These are phyloP conservation scores for Monodelphis domestica DNA, from an alignment of 2,797 vertebrate genomes.

Conservation along the genomic window DNA sequence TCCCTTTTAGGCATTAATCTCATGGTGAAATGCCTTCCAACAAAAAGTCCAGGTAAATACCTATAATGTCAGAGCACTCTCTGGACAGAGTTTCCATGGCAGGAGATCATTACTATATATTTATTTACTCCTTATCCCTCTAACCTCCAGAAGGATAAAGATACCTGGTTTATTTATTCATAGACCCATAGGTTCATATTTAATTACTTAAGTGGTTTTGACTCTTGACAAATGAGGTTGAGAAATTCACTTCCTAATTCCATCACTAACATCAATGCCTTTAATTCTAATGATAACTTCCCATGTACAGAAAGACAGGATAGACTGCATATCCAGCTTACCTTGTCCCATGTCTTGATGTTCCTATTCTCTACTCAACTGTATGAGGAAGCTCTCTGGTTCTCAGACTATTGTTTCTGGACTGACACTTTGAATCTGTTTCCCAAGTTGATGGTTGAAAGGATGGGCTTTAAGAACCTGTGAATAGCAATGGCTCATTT, in stretches of 20 bases:
- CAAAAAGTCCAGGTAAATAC: not conserved
- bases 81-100: not conserved
- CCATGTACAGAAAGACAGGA: not conserved
- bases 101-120: not conserved
- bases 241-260: not conserved
- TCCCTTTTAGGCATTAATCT: not conserved
- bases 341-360: conserved; percentile 72
- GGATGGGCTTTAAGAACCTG: conserved; percentile 47
- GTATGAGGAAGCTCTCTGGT: not conserved
- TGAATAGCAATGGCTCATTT: conserved; percentile 16
- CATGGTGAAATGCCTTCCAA: not conserved
- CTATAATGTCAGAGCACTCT: not conserved
- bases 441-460: conserved; percentile 6
- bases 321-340: conserved; percentile 49
- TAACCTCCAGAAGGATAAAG: not conserved
- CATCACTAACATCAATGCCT: not conserved
- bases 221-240: not conserved
- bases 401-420: conserved; percentile 27
- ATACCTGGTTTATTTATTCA: too few relatives aligned
- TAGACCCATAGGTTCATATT: not conserved
- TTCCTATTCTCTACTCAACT: not conserved
- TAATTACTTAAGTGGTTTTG: not conserved
- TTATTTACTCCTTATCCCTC: not conserved
- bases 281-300: conserved; percentile 34
- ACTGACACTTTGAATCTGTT: conserved; percentile 38